Percentiles rank a stretch among this genome's conserved stretches.
These are phyloP conservation scores for Turdus rufiventris DNA, from an alignment of 2,113 vertebrate species.

Conservation along the genomic window DNA sequence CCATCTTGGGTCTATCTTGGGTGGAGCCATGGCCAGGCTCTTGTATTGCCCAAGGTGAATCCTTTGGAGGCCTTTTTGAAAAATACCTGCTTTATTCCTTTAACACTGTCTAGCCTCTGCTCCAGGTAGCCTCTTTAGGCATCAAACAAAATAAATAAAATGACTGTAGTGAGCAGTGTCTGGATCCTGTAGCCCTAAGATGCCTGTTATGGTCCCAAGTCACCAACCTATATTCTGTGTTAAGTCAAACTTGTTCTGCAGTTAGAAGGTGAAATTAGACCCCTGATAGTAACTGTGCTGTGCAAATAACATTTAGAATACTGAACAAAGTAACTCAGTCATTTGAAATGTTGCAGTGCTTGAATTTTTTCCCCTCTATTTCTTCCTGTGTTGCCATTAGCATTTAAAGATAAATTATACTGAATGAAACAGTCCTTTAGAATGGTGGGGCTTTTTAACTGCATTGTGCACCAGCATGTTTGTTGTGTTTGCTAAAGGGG, in stretches of 20 bases:
- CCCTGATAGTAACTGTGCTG: background rate
- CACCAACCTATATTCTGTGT: background rate
- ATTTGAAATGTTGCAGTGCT: background rate
- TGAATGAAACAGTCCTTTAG: background rate
- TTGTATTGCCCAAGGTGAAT: background rate
- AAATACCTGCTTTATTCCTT: background rate
- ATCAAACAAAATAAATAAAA: background rate
- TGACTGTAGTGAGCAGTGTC: background rate
- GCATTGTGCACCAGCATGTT: fast-evolving
- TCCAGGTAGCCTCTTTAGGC: background rate
- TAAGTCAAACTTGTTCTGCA: background rate
- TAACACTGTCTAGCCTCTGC: background rate
- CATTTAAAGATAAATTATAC: background rate
- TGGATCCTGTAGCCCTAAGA: background rate
- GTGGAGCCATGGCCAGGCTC: background rate
- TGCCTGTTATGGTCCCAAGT: background rate
- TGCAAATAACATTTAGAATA: background rate
- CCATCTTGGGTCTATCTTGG: background rate
- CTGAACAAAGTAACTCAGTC: background rate
- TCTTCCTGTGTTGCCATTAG: background rate
- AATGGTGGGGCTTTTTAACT: background rate
- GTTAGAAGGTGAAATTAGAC: background rate
- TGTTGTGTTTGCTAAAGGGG: background rate
- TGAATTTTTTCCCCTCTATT: background rate
- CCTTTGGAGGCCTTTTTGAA: background rate